Evolutionary conservation across 2,797 vertebrate genomes (phyloP), one percentile per base, ranked within the genome.

Genomic region (Coregonus suidteri): DNA sequence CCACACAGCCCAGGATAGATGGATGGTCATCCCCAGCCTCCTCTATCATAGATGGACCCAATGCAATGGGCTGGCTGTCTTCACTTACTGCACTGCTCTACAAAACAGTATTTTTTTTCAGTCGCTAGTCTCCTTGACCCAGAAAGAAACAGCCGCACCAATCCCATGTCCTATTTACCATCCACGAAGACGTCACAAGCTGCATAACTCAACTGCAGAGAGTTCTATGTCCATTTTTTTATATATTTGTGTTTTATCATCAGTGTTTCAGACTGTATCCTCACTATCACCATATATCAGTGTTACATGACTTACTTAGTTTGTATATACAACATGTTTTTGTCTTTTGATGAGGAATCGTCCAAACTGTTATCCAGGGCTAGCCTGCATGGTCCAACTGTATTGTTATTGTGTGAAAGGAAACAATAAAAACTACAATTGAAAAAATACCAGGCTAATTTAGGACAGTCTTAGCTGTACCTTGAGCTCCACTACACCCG

Each of bases 111-210:
- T 85, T 91, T 85, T 90, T 91, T 88, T 6, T 64, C 20, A 64
- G 59, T 82, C 85, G 75, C 88, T 83, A 62, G 83, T 94, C 91
- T 93, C 93, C 93, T 94, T 94, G 93, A 94, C 93, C 93, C 87
- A 94, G 90, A 94, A 94, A 91, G 83, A 71, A 81, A 78, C 64
- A 51, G 69, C 77, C 75, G 62, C 76, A 78, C 75, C 85, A 81
- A 83, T 81, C 53, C 79, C 75, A 75, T 80, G 75, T 69, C 87
- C 88, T 90, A 84, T 75, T 89, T 87, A 86, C 85, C 81, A 72
- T 87, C 86, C 71, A 30, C 73, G 64, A 86, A 87, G 91, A 91
- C 81, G 81, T 83, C 18, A 82, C 81, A 82, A 83, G 82, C 75
- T 0, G 77, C 83, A 93, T 75, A 77, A 85, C 82, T 77, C 53